Evolutionary conservation across 2,113 vertebrate species (phyloP).

Genomic region (Syrrhaptes paradoxus): DNA sequence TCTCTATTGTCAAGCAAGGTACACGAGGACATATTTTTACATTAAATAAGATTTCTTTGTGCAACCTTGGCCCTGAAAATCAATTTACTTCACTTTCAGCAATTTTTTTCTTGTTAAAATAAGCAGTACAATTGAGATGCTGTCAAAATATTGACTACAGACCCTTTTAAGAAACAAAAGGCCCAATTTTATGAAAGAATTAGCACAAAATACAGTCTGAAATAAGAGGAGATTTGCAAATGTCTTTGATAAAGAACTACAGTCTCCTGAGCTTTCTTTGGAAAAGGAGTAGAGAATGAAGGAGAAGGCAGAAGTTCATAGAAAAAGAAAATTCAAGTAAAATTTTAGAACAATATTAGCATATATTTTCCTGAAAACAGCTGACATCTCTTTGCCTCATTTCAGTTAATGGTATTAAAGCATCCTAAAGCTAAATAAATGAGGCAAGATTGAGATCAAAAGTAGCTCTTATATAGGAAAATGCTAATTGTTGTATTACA

Average conservation of each 20-base stretch:
- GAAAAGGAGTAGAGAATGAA: not conserved
- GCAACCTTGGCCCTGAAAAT: not conserved
- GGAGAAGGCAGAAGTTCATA: not conserved
- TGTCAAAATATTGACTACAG: not conserved
- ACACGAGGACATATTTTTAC: not conserved
- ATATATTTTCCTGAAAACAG: not conserved
- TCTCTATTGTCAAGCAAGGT: not conserved
- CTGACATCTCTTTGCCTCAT: not conserved
- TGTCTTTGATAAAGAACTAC: not conserved
- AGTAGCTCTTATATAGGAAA: not conserved
- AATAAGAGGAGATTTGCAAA: not conserved
- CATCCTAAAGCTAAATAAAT: not conserved
- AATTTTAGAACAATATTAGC: not conserved
- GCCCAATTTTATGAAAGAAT: not conserved
- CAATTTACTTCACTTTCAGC: not conserved
- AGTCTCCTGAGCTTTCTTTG: not conserved
- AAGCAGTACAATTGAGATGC: not conserved
- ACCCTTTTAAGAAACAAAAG: not conserved
- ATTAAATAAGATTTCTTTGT: not conserved
- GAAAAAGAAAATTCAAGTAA: not conserved
- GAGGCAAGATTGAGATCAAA: not conserved
- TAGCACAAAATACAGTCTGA: not conserved
- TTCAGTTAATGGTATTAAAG: not conserved
- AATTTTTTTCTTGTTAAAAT: not conserved
- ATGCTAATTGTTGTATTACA: not conserved